Evolutionary conservation across 2,888 invertebrate species (phyloP), one percentile per base, ranked within the genome.

Genomic region (Danaus chrysippus): DNA sequence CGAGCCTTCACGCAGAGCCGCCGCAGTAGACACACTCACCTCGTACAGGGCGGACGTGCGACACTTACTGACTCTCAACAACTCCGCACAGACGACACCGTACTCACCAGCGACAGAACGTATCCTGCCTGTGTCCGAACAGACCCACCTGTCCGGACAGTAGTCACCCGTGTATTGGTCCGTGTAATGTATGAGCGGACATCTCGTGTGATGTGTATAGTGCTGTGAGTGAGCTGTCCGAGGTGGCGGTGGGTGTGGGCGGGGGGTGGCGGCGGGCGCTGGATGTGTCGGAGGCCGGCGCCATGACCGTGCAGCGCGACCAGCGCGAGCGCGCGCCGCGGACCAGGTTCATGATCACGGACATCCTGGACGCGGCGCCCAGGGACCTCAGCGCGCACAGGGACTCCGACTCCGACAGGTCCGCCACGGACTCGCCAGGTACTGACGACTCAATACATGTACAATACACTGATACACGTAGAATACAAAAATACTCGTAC

Each of bases 281-380:
- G 75, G 84, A 34, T 34, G 23, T 34, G 3, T 34, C 23, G 84
- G 81, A 88, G 88, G 83, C 91, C 89, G 83, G 88, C 84, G 84
- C 92, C 90, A 92, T 92, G 92, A 92, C 91, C 84, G 92, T 92
- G 83, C 91, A 92, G 79, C 93, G 92, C 81, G 93, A 87, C 83
- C 93, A 94, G 84, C 79, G 96, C 95, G 91, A 96, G 75, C 94
- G 94, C 87, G 93, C 94, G 70, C 93, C 94, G 58, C 92, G 96
- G 73, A 96, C 96, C 66, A 91, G 96, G 71, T 97, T 97, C 90
- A 96, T 97, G 96, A 97, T 97, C 89, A 96, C 96, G 73, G 97
- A 97, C 84, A 97, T 97, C 76, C 92, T 97, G 76, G 93, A 86
- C 81, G 92, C 91, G 56, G 91, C 92, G 64, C 92, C 92, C 43